Evolutionary conservation across 2,888 invertebrate genomes (phyloP).

Genomic region (Folsomia manolachei): DNA sequence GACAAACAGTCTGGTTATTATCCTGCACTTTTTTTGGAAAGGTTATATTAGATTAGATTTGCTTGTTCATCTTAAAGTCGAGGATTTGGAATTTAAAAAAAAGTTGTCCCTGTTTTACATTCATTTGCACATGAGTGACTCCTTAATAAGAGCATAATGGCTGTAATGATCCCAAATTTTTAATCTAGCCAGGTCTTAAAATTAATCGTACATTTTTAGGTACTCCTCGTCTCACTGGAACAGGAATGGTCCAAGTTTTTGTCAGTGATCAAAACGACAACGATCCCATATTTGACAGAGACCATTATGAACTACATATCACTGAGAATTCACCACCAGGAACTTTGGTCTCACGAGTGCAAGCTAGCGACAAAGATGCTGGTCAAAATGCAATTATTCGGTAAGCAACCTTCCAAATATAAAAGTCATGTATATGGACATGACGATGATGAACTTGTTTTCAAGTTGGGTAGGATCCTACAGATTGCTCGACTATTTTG

Average conservation of each 20-base stretch:
- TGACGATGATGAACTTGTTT: too few species aligned
- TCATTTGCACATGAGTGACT: too few species aligned
- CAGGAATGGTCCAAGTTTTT: conserved; percentile 81
- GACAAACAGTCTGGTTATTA: too few species aligned
- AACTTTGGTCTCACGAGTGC: conserved; percentile 71
- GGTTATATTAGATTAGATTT: too few species aligned
- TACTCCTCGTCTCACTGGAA: conserved; percentile 86
- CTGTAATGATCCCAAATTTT: not conserved
- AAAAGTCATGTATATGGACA: too few species aligned
- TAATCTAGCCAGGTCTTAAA: too few species aligned
- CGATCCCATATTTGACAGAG: conserved; percentile 74
- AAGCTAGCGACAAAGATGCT: conserved; percentile 76
- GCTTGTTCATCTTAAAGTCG: too few species aligned
- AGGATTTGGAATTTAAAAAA: too few species aligned
- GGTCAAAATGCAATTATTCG: conserved; percentile 79
- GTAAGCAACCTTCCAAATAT: not conserved
- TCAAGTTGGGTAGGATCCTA: too few species aligned
- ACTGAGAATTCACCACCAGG: conserved; percentile 78
- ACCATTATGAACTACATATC: conserved; percentile 73
- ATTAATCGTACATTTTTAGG: conserved; percentile 60
- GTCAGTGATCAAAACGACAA: conserved; percentile 96
- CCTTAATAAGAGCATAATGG: not conserved
- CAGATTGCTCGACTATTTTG: too few species aligned
- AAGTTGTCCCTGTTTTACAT: too few species aligned
- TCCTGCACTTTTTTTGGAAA: too few species aligned